Evolutionary conservation across 2,888 invertebrate genomes (phyloP).

Genomic region (Ichneumoninae sp.): DNA sequence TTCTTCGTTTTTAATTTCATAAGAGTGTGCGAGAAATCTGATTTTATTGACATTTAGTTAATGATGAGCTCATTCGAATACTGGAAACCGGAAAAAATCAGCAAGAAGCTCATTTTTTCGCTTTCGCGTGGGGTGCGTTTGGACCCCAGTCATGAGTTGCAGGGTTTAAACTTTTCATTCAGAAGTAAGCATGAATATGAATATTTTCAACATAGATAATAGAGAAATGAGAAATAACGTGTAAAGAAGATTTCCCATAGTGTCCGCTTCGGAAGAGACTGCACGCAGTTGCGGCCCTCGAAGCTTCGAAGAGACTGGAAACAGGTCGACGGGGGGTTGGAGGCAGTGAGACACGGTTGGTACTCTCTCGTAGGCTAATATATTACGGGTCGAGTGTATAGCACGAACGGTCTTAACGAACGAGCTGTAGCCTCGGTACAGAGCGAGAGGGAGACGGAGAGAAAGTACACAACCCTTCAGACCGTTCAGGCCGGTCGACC

Average conservation of each 20-base stretch:
- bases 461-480: slow-evolving; percentile 9
- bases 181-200: neutral
- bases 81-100: too few species aligned
- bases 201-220: neutral
- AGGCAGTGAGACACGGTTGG: slow-evolving; percentile 8
- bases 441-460: neutral
- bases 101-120: too few species aligned
- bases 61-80: too few species aligned
- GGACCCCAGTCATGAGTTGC: too few species aligned
- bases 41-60: too few species aligned
- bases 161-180: too few species aligned
- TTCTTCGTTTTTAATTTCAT: too few species aligned
- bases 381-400: slow-evolving; percentile 65
- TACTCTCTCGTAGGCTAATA: slow-evolving; percentile 59
- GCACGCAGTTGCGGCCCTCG: neutral
- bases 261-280: neutral
- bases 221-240: neutral
- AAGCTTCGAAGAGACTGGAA: slow-evolving; percentile 20
- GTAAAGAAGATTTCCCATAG: neutral
- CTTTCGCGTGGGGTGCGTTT: too few species aligned
- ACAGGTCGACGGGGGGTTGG: slow-evolving; percentile 33
- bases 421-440: slow-evolving; percentile 26
- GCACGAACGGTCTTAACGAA: slow-evolving; percentile 65
- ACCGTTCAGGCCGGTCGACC: slow-evolving; percentile 22
- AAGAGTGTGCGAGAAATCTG: too few species aligned